Evolutionary conservation across 2,113 vertebrate species (phyloP), one percentile per base, ranked within the genome.

Genomic region (Lota lota): DNA sequence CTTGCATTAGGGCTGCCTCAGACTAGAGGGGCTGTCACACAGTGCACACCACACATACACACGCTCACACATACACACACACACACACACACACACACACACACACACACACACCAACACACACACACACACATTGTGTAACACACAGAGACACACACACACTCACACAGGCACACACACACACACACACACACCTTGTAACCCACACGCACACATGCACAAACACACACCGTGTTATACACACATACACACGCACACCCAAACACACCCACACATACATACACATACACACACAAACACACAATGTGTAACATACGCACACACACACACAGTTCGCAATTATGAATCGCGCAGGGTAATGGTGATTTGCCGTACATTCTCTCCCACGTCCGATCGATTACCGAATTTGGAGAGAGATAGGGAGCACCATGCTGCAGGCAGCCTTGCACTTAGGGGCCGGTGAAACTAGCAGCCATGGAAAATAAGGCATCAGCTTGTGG

Each of bases 1-100:
- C 78, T 63, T 72, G 67, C 75, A 74, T 84, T 72, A 74, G 61
- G 63, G 51, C 50, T 61, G 62, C 76, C 63, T 63, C 64, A 67
- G 64, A n/a, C 69, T 77, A 47, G 40, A 47, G 40, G 12, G 40
- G 63, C 67, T 72, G 70, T 28, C 65, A 68, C 70, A 58, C 68
- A 75, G 77, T 75, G n/a, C 73, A 69, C 62, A 17, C 67, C 20
- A 72, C 75, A 72, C 24, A 24, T 76, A 2, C 10, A 20, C 70
- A 47, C 67, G 60, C 61, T 65, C 81, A 61, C 21, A 24, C 10
- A 10, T 7, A 47, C 40, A 47, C 40, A 47, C 40, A 47, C 40
- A 47, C 10, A 47, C 40, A 47, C 40, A 47, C 12, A 14, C 8
- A 47, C 6, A 47, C 40, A 47, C 40, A 14, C 2, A 47, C 12